These are phyloP conservation scores for Acromyrmex charruanus DNA, from an alignment of 1,140 invertebrate genomes.

Conservation along the genomic window DNA sequence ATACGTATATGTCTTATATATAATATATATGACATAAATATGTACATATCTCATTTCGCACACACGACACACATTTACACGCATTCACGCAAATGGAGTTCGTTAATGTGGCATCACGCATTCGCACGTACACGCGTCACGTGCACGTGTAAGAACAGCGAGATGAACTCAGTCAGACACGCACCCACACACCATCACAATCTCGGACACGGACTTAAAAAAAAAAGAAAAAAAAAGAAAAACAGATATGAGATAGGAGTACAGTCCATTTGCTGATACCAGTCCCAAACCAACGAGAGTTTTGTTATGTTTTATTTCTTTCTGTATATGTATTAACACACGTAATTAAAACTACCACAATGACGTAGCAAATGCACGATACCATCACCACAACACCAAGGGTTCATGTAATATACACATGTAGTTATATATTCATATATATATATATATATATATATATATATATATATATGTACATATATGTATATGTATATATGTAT, in stretches of 20 bases:
- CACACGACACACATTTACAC: slow-evolving; percentile 53
- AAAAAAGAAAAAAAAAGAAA: slow-evolving; percentile 38
- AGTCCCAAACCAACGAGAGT: slow-evolving; percentile 72
- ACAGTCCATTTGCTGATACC: slow-evolving; percentile 83
- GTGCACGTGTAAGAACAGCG: slow-evolving; percentile 61
- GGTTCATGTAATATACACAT: slow-evolving; percentile 71
- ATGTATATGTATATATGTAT: slow-evolving; percentile 25
- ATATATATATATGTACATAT: slow-evolving; percentile 23
- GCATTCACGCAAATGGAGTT: slow-evolving; percentile 52
- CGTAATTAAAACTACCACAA: slow-evolving; percentile 79
- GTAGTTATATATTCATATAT: slow-evolving; percentile 60
- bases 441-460: slow-evolving; percentile 17
- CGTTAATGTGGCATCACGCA: slow-evolving; percentile 35
- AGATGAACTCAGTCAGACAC: slow-evolving; percentile 80
- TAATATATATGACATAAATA: slow-evolving; percentile 68
- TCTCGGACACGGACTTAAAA: slow-evolving; percentile 35
- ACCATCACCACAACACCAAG: slow-evolving; percentile 86
- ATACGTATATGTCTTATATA: slow-evolving; percentile 31
- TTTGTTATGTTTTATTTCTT: slow-evolving; percentile 62
- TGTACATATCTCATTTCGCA: slow-evolving; percentile 68
- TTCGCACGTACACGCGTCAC: slow-evolving; percentile 22
- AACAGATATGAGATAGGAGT: slow-evolving; percentile 69
- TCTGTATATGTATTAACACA: slow-evolving; percentile 64
- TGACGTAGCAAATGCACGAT: slow-evolving; percentile 86
- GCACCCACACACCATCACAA: slow-evolving; percentile 79